A percentile compares a stretch with the other conserved stretches of the same genome.
These are phyloP conservation scores for Dascyllus trimaculatus DNA, from an alignment of 2,113 vertebrate species.

Conservation along the genomic window DNA sequence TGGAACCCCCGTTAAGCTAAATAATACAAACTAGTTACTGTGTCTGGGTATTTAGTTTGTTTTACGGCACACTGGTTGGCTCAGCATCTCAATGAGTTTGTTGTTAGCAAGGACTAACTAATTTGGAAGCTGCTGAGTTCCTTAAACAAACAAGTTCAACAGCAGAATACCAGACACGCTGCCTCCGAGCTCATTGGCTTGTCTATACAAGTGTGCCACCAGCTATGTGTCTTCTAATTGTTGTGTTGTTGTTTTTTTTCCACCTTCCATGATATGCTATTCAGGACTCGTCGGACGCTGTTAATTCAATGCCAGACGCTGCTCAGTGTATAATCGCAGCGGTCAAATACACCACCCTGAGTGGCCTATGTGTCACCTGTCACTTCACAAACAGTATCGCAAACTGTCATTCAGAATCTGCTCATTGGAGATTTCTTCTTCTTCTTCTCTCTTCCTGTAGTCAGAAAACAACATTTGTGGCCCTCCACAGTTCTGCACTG, in stretches of 20 bases:
- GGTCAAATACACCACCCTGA: constrained; percentile 15
- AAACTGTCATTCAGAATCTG: constrained; percentile 16
- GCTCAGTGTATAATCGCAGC: not conserved
- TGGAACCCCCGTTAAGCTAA: not conserved
- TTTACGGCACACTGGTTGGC: not conserved
- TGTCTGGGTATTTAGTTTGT: not conserved
- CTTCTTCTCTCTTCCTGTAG: not conserved
- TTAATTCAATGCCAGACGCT: not conserved
- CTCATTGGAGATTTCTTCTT: not conserved
- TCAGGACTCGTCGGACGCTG: not conserved
- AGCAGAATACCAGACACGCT: not conserved
- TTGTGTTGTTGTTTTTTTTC: not conserved
- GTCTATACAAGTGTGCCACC: not conserved
- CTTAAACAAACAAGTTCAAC: constrained; percentile 31
- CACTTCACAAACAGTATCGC: constrained; percentile 8
- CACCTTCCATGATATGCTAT: not conserved
- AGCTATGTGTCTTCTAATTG: constrained; percentile 3
- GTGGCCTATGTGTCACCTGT: not conserved
- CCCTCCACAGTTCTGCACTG: too few relatives aligned
- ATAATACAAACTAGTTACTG: not conserved
- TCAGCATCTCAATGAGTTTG: not conserved
- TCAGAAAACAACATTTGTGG: not conserved
- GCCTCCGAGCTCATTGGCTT: constrained; percentile 1
- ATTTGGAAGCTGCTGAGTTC: constrained; percentile 9
- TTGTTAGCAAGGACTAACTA: not conserved